Conservation (phyloP, 2,888 invertebrate genomes). For the Xestia xanthographa region DNA sequence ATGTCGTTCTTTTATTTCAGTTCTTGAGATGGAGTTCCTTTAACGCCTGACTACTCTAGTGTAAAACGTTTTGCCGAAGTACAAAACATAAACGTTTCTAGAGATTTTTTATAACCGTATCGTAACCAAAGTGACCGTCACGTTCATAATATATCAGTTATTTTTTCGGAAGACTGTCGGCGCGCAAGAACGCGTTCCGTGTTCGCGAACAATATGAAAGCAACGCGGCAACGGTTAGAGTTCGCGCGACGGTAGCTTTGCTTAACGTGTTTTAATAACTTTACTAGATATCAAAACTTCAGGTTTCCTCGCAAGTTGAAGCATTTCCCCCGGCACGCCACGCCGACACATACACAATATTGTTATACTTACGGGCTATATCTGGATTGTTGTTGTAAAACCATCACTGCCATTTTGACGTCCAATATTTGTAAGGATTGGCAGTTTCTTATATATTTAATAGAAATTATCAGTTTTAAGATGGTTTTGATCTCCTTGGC, state of each 20-base stretch:
- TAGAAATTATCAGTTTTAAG: conserved; percentile 42
- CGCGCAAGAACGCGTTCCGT: not conserved
- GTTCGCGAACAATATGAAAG: not conserved
- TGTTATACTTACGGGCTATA: conserved; percentile 65
- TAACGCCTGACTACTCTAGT: conserved; percentile 35
- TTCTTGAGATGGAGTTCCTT: conserved; percentile 22
- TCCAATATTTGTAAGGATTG: conserved; percentile 62
- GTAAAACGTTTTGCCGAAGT: conserved; percentile 7
- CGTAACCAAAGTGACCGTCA: not conserved
- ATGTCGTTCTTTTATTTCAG: conserved; percentile 16
- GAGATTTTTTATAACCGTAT: not conserved
- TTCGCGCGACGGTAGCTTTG: not conserved
- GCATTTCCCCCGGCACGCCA: conserved; percentile 10
- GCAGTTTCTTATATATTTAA: conserved; percentile 55
- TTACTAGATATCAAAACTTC: conserved; percentile 15
- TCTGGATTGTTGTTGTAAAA: conserved; percentile 45
- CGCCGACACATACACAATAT: conserved; percentile 25
- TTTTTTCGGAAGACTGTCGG: not conserved
- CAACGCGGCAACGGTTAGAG: not conserved
- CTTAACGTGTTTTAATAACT: conserved; percentile 24
- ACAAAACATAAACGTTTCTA: not conserved
- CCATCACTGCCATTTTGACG: conserved; percentile 64
- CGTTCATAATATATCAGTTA: not conserved
- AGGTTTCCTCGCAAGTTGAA: conserved; percentile 19
- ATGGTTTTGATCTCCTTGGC: conserved; percentile 61